phyloP scores from a whole-genome alignment of 2,113 vertebrate species.

The Psephotus haematonotus region DNA sequence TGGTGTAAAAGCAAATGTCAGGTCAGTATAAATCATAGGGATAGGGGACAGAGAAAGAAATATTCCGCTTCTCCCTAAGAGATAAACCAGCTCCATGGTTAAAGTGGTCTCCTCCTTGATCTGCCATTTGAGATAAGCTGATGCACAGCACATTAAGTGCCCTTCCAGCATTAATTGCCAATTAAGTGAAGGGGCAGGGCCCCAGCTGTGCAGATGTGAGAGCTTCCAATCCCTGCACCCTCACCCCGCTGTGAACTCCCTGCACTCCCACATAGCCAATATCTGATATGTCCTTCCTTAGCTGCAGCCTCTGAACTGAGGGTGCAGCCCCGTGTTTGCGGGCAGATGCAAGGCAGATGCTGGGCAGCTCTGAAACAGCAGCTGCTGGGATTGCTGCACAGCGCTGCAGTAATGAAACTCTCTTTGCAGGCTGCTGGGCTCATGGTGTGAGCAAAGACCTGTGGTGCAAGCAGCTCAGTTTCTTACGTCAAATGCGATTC shows the following conservation, averaged over 20 bases:
- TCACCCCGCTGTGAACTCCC: background rate
- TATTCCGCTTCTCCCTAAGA: background rate
- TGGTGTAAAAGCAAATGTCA: background rate
- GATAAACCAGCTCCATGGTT: background rate
- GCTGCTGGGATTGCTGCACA: accelerated
- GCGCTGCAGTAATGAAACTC: background rate
- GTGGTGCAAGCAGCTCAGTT: background rate
- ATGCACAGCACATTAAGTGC: background rate
- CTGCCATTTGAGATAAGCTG: background rate
- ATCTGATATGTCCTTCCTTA: accelerated
- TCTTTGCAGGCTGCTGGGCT: background rate
- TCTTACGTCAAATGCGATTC: background rate
- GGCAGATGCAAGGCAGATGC: background rate
- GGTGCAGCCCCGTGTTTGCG: accelerated
- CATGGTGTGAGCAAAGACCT: accelerated
- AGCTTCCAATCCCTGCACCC: background rate
- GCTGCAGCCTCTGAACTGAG: accelerated
- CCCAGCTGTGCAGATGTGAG: background rate
- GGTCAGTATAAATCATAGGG: conserved; percentile 12
- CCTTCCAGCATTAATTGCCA: background rate
- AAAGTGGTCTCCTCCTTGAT: background rate
- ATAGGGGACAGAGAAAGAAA: background rate
- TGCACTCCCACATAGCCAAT: accelerated
- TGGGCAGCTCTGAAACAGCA: background rate
- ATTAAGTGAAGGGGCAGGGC: background rate